A percentile compares a stretch with the other conserved stretches of the same genome.
These are phyloP conservation scores for Drosophila cognata DNA, from an alignment of 2,888 invertebrate species.

Conservation along the genomic window DNA sequence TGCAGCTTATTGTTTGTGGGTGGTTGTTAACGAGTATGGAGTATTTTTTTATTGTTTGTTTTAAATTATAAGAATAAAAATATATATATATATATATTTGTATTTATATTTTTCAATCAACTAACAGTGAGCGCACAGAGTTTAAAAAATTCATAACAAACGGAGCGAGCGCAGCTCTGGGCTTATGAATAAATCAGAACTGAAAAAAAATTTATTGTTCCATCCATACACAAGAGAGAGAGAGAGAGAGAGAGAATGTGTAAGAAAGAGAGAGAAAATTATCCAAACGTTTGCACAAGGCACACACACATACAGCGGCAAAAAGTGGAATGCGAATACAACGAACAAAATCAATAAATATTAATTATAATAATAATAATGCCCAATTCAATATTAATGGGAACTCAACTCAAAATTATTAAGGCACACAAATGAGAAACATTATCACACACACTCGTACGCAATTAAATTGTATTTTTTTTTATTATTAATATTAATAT, in stretches of 20 bases:
- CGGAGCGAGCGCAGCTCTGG: slow-evolving; percentile 24
- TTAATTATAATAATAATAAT: slow-evolving; percentile 64
- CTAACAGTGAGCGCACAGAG: slow-evolving; percentile 51
- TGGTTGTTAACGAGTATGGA: slow-evolving; percentile 21
- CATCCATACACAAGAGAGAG: slow-evolving; percentile 57
- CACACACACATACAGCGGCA: slow-evolving; percentile 58
- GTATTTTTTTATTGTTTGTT: slow-evolving; percentile 31
- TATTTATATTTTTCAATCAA: slow-evolving; percentile 52
- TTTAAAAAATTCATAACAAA: slow-evolving; percentile 66
- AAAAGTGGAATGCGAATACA: slow-evolving; percentile 57
- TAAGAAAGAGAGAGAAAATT: slow-evolving; percentile 46
- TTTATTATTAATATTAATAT: slow-evolving; percentile 38
- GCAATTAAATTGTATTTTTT: slow-evolving; percentile 65
- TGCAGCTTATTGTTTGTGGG: slow-evolving; percentile 11
- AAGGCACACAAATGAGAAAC: slow-evolving; percentile 45
- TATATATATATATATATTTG: slow-evolving; percentile 16
- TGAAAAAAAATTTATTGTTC: slow-evolving; percentile 58
- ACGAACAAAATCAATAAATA: slow-evolving; percentile 69
- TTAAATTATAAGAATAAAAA: slow-evolving; percentile 20
- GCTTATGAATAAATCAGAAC: slow-evolving; percentile 72
- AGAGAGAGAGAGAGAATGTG: background rate
- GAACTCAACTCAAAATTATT: slow-evolving; percentile 64
- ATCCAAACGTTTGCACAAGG: slow-evolving; percentile 73
- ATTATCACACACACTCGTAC: slow-evolving; percentile 55
- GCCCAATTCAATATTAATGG: slow-evolving; percentile 75